These are phyloP conservation scores for Synergus umbraculus DNA, from an alignment of 2,888 invertebrate species.

Conservation along the genomic window DNA sequence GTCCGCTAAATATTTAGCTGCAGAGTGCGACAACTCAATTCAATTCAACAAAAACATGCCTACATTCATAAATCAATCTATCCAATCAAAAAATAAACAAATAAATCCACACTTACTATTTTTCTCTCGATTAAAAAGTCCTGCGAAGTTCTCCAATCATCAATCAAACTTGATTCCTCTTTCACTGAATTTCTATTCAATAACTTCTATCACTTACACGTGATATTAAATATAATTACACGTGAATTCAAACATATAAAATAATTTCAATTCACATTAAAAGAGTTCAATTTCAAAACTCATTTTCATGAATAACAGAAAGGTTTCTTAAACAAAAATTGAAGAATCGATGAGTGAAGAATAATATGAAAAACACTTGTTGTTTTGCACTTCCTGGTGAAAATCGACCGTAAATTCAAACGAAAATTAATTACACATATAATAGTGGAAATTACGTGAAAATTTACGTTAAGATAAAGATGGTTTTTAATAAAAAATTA, in stretches of 20 bases:
- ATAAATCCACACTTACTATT: neutral
- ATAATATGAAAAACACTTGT: neutral
- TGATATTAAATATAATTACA: too few species aligned
- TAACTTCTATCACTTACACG: neutral
- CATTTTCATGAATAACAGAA: neutral
- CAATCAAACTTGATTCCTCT: neutral
- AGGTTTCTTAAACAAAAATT: neutral
- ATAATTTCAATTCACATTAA: neutral
- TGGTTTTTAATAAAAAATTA: neutral
- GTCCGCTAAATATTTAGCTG: neutral
- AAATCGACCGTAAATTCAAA: constrained; percentile 9
- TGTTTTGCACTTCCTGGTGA: neutral
- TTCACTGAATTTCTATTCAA: too few species aligned
- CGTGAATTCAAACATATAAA: neutral
- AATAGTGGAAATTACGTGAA: neutral
- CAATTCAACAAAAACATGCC: neutral
- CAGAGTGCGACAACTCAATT: neutral
- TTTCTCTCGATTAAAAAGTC: neutral
- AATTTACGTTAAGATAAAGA: constrained; percentile 8
- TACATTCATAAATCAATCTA: neutral
- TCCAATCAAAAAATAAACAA: neutral
- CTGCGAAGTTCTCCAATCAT: neutral
- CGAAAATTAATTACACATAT: neutral
- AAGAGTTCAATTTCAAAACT: neutral
- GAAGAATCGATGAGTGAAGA: neutral